Conservation (phyloP, 1,140 invertebrate species). For the Saccostrea echinata region DNA sequence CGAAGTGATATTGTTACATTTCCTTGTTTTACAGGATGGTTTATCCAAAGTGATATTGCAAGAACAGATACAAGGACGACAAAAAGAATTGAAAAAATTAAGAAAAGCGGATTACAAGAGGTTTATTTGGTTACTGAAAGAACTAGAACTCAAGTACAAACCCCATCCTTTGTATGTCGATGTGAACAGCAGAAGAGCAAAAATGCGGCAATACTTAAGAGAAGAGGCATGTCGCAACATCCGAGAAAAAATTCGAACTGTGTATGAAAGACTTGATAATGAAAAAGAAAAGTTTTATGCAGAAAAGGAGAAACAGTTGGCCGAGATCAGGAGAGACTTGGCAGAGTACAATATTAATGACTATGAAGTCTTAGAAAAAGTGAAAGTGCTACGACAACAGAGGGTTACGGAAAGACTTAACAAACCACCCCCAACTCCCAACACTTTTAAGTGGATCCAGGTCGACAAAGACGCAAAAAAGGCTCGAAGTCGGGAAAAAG, state of each 20-base stretch:
- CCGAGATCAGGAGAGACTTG: constrained; percentile 87
- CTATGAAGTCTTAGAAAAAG: constrained; percentile 51
- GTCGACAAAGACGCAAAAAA: neutral
- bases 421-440: neutral
- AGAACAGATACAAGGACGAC: constrained; percentile 88
- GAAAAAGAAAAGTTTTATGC: constrained; percentile 86
- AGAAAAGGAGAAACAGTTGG: constrained; percentile 83
- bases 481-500: neutral
- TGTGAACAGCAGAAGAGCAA: constrained; percentile 81
- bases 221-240: constrained; percentile 85
- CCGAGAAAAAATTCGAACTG: constrained; percentile 84
- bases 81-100: constrained; percentile 86
- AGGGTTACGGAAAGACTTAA: constrained; percentile 13
- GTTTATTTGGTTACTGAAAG: constrained; percentile 92
- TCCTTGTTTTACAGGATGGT: constrained; percentile 80
- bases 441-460: neutral
- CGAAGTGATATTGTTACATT: neutral
- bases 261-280: constrained; percentile 83
- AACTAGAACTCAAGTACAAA: constrained; percentile 88
- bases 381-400: constrained; percentile 44
- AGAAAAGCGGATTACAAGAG: constrained; percentile 88
- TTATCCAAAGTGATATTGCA: constrained; percentile 83
- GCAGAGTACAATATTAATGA: constrained; percentile 83
- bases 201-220: constrained; percentile 83
- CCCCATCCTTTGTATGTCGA: constrained; percentile 39